Evolutionary conservation across 92 coral and sea anemone species (phyloP).

Genomic region (Heteractis magnifica): DNA sequence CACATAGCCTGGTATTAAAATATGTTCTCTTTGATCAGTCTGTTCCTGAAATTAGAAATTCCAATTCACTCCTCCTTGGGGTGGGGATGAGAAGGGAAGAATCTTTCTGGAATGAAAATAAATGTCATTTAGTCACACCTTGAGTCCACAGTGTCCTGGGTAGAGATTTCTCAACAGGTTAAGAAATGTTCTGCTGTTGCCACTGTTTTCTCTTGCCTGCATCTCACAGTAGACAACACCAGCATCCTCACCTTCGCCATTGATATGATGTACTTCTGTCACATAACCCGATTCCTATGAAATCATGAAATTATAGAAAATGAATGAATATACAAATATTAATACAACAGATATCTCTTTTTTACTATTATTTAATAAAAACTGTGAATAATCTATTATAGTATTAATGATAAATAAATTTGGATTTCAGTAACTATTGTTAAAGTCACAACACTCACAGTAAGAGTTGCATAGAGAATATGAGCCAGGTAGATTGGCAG

Average conservation of each 20-base stretch:
- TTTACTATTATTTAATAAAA: too few species aligned
- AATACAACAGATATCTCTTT: not conserved
- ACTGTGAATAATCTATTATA: not conserved
- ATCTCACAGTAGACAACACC: slow-evolving; percentile 97
- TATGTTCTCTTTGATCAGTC: too few species aligned
- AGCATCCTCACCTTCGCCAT: slow-evolving; percentile 94
- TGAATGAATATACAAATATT: not conserved
- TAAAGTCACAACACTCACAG: slow-evolving; percentile 46
- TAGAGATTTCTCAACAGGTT: slow-evolving; percentile 73
- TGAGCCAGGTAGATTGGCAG: slow-evolving; percentile 95
- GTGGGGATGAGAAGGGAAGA: too few species aligned
- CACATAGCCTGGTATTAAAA: too few species aligned
- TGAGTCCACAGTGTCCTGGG: slow-evolving; percentile 94
- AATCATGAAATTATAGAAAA: not conserved
- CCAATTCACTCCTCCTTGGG: too few species aligned
- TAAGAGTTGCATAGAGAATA: slow-evolving; percentile 88
- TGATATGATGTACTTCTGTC: slow-evolving; percentile 95
- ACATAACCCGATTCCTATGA: slow-evolving; percentile 84
- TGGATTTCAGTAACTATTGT: too few species aligned
- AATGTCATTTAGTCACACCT: slow-evolving; percentile 47
- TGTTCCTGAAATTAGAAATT: too few species aligned
- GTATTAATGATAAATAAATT: not conserved
- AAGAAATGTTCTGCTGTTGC: slow-evolving; percentile 70
- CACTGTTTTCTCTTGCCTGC: slow-evolving; percentile 96
- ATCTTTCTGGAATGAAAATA: too few species aligned